Base-by-base conservation (phyloP, 2,888 invertebrate genomes). In the Elgonia sp. region DNA sequence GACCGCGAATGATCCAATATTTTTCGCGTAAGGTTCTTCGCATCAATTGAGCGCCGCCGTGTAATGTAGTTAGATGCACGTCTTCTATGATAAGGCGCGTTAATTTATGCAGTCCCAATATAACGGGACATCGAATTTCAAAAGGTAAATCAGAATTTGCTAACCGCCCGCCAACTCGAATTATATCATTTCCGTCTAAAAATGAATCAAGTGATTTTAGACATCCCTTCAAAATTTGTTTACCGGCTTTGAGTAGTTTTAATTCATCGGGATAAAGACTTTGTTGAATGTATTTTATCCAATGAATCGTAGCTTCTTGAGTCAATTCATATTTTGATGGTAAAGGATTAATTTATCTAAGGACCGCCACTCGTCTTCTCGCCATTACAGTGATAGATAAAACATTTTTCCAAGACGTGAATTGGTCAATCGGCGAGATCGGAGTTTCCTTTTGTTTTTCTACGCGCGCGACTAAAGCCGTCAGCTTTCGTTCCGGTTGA, bases 81-180 rank as follows among this genome's bases (percentile, higher is more conserved):
- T 29, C 29, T 29, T 29, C 29, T 29, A 29, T 29, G 29, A 29
- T 29, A 29, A 29, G 29, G 29, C 29, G 29, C 29, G 29, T 29
- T 29, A 29, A 29, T 29, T 29, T 29, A 29, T 29, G 29, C 29
- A 5, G 29, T 65, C 65, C 65, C 18, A 65, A 65, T 10, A 55
- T 55, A n/a, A 55, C 18, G 14, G 55, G 55, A 55, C 55, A 55
- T n/a, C 55, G 55, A 55, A n/a, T n/a, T 16, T 29, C 1, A 29
- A 29, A 29, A 29, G 29, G 29, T 29, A 29, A 29, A 29, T 29
- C 29, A 5, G 29, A 29, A 63, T 63, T 63, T 63, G 63, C 29
- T 63, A 63, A 63, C 29, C 63, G 10, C 9, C 63, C 65, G 10
- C 65, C 65, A 7, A 65, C 65, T 18, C 65, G 39, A 14, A 65